These are phyloP conservation scores for Zygaena filipendulae DNA, from an alignment of 2,888 invertebrate species.

Conservation along the genomic window DNA sequence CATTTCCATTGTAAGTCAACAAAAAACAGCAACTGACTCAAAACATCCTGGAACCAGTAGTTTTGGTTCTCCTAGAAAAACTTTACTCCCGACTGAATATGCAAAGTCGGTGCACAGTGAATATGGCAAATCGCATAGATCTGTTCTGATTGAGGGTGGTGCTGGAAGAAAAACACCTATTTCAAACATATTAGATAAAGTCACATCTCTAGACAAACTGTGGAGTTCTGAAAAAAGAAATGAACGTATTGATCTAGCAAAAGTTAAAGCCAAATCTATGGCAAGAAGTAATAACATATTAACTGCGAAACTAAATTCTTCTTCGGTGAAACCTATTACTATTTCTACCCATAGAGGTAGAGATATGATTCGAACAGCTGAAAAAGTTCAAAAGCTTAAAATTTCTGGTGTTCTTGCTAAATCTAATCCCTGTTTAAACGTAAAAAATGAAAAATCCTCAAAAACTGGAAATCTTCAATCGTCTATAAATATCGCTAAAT, in stretches of 20 bases:
- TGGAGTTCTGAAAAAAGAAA: conserved; percentile 61
- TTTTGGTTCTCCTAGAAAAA: conserved; percentile 53
- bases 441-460: conserved; percentile 27
- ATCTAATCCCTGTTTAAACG: conserved; percentile 35
- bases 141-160: conserved; percentile 53
- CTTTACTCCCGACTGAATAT: conserved; percentile 52
- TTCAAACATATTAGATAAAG: conserved; percentile 57
- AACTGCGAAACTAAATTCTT: conserved; percentile 1
- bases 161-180: conserved; percentile 60
- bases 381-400: conserved; percentile 51
- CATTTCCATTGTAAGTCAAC: no score
- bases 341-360: conserved; percentile 41
- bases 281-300: conserved; percentile 24
- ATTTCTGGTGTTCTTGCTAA: conserved; percentile 36
- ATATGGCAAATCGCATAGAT: conserved; percentile 30
- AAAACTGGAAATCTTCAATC: conserved; percentile 28
- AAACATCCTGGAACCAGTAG: conserved; percentile 47
- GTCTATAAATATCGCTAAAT: conserved; percentile 36
- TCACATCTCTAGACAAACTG: conserved; percentile 66
- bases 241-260: conserved; percentile 46
- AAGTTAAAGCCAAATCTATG: conserved; percentile 32
- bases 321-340: conserved; percentile 18
- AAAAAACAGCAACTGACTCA: conserved; percentile 25
- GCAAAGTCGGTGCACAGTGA: conserved; percentile 32
- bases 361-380: conserved; percentile 58